These are phyloP conservation scores for Phortica okadai DNA, from an alignment of 2,888 invertebrate genomes.

Conservation along the genomic window DNA sequence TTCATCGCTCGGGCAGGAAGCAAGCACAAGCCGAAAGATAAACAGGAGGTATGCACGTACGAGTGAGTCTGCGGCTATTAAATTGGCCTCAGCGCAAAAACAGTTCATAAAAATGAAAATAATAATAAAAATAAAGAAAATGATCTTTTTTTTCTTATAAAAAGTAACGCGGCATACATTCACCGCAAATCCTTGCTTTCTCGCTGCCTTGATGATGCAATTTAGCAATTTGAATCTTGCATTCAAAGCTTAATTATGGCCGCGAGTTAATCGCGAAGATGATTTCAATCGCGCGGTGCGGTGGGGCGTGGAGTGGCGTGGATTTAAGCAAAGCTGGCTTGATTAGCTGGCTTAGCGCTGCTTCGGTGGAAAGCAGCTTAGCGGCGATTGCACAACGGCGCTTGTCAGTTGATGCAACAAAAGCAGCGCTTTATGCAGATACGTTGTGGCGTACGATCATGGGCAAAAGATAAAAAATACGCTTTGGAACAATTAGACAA, in stretches of 20 bases:
- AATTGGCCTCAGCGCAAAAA: neutral
- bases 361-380: neutral
- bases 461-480: neutral
- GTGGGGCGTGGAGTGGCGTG: too few relatives aligned
- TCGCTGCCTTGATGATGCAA: constrained; percentile 5
- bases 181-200: neutral
- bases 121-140: constrained; percentile 5
- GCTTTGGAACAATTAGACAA: constrained; percentile 1
- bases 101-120: neutral
- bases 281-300: neutral
- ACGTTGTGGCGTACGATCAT: neutral
- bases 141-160: neutral
- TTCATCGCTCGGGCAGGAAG: neutral
- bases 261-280: neutral
- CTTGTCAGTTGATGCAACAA: neutral
- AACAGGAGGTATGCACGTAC: constrained; percentile 4
- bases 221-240: constrained; percentile 31
- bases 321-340: neutral
- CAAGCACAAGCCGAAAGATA: neutral
- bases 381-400: neutral
- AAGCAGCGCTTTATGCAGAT: neutral
- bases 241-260: constrained; percentile 31
- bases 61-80: neutral
- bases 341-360: constrained; percentile 1
- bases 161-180: neutral